Percentiles rank a stretch among this genome's conserved stretches.
Conservation (phyloP, 2,113 vertebrate species). For the Anolis carolinensis region DNA sequence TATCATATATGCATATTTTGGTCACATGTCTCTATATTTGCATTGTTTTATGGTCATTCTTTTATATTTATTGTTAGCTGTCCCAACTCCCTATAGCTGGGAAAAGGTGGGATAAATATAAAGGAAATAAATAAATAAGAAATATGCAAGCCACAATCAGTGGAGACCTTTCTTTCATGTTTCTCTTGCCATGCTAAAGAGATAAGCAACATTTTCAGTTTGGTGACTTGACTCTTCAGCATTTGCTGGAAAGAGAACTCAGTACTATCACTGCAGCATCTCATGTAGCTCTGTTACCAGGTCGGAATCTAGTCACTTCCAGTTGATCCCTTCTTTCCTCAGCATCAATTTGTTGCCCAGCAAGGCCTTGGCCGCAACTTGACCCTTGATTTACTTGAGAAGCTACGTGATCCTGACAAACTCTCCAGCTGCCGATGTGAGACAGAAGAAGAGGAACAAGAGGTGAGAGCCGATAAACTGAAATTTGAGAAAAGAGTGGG, state of each 20-base stretch:
- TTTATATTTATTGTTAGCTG: too few relatives aligned
- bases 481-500: neutral
- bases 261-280: too few relatives aligned
- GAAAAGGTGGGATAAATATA: too few relatives aligned
- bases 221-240: neutral
- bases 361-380: slow-evolving; percentile 76
- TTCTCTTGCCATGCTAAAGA: neutral
- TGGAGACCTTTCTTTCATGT: neutral
- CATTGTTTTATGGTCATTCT: too few relatives aligned
- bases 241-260: neutral
- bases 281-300: neutral
- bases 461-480: slow-evolving; percentile 61
- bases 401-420: slow-evolving; percentile 83
- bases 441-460: slow-evolving; percentile 84
- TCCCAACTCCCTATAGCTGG: too few relatives aligned
- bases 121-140: neutral
- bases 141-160: neutral
- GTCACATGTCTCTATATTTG: too few relatives aligned
- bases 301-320: neutral
- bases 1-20: too few relatives aligned
- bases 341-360: slow-evolving; percentile 84
- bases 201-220: neutral
- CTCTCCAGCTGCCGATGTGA: slow-evolving; percentile 61
- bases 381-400: slow-evolving; percentile 87
- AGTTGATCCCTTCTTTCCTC: neutral